Evolutionary conservation across 2,888 invertebrate species (phyloP), one percentile per base, ranked within the genome.

Genomic region (Synergus japonicus): DNA sequence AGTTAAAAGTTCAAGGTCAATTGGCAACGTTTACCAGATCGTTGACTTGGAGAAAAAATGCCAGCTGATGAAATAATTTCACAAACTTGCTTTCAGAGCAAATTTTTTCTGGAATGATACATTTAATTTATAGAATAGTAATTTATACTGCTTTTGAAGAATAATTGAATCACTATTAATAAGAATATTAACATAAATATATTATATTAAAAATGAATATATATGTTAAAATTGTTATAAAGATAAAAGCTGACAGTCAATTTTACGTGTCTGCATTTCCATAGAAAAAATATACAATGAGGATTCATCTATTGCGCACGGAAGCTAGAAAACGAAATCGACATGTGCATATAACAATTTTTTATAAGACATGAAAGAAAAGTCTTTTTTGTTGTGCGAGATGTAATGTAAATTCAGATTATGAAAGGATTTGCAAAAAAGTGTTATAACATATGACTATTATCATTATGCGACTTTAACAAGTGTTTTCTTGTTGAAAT

Each of bases 1-100:
- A 43, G 67, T 77, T 79, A 76, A 69, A 76, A 73, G 58, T 76
- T 76, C 76, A 78, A 76, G 22, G 41, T 22, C 76, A 64, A 65
- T 79, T 78, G 54, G 41, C 29, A 22, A 69, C 22, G 60, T 63
- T 79, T 73, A 22, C 43, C 41, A 64, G 77, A 79, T 77, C 76
- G 64, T 54, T 77, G 78, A 44, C 63, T 76, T 76, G 13, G 22
- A 67, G 18, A 44, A 67, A 18, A 46, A 67, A 46, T 60, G 22
- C 22, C n/a, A 46, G 67, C 18, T 67, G 44, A 46, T 46, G 22
- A 44, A 67, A 44, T 67, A 22, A 67, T 46, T 67, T 67, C 37
- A n/a, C 41, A 13, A 18, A 44, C 22, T 67, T 7, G 44, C 22
- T 10, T n/a, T 46, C 4, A 22, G 41, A 46, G 46, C 9, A 8